Base-by-base conservation (phyloP, 2,113 vertebrate species). In the Mastomys coucha region DNA sequence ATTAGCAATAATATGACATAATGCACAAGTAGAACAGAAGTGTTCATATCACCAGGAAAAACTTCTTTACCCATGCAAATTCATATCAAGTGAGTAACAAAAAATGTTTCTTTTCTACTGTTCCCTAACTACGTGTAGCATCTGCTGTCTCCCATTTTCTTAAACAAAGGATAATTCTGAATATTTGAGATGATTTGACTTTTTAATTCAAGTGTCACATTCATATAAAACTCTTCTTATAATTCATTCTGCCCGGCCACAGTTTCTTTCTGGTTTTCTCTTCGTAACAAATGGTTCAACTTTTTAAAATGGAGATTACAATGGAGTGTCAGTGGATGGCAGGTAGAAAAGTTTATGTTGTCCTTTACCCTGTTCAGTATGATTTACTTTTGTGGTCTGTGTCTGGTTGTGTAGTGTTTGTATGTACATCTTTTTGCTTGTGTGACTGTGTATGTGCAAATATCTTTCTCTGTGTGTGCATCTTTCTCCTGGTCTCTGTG, bases 161-260 rank as follows among this genome's bases (percentile, higher is more conserved):
- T 94, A 19, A 89, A 88, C 36, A 45, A 93, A 81, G 16, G 26
- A 73, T 78, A 73, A 90, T 73, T 26, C 24, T 81, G 45, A 96
- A 81, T 88, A 94, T 93, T 91, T 89, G 5, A 51, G 95, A 94
- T 81, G 5, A 39, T 63, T 91, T n/a, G 3, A 81, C 80, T 93
- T 33, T 90, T 88, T n/a, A 76, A 81, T 72, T 12, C 65, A 88
- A 49, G 6, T 85, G 33, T 88, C 28, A 89, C 2, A 12, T 88
- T 88, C 51, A 75, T 53, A 60, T 6, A 82, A 92, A 96, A 88
- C 17, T 72, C 63, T 28, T 88, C 31, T 85, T n/a, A 65, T 2
- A 42, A 12, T 91, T 89, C 20, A 70, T 33, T 31, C 13, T 11
- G 3, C 70, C 80, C 13, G 58, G 33, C 56, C 16, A 63, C 17